phyloP scores from a whole-genome alignment of 2,113 vertebrate genomes.

The Colossoma macropomum region DNA sequence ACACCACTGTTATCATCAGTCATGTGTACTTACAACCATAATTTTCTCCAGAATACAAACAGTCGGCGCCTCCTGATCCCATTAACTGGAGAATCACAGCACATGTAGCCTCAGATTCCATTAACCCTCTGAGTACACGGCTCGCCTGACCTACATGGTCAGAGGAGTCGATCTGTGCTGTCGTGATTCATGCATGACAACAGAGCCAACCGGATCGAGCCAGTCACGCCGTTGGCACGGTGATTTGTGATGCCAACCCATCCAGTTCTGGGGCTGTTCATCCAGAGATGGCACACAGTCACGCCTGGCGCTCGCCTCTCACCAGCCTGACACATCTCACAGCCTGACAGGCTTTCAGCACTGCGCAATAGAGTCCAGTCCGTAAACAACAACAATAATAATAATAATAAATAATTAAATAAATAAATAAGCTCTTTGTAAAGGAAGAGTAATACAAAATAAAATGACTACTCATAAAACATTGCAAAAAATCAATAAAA shows the following conservation, averaged over 20 bases:
- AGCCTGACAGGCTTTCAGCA: neutral
- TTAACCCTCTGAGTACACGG: conserved; percentile 12
- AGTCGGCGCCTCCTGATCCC: conserved; percentile 12
- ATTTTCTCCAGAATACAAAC: neutral
- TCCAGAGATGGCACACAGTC: conserved; percentile 32
- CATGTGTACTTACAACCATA: neutral
- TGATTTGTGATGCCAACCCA: conserved; percentile 43
- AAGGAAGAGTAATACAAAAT: too few relatives aligned
- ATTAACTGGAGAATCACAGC: conserved; percentile 11
- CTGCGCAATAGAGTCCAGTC: too few relatives aligned
- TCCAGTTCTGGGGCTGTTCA: conserved; percentile 32
- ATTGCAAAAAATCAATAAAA: too few relatives aligned
- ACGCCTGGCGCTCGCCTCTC: conserved; percentile 1
- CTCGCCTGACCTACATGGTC: conserved; percentile 7
- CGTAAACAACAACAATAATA: too few relatives aligned
- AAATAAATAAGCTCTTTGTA: too few relatives aligned
- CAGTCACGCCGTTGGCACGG: neutral
- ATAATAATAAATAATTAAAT: too few relatives aligned
- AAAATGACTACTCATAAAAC: too few relatives aligned
- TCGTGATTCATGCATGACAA: conserved; percentile 20
- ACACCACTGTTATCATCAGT: neutral
- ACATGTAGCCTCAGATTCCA: conserved; percentile 31
- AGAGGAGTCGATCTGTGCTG: conserved; percentile 25
- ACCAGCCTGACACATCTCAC: conserved; percentile 5
- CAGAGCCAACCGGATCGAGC: neutral